Percentiles rank a stretch among this genome's conserved stretches.
phyloP scores from a whole-genome alignment of 1,140 invertebrate genomes.

The Sarcophaga bullata region DNA sequence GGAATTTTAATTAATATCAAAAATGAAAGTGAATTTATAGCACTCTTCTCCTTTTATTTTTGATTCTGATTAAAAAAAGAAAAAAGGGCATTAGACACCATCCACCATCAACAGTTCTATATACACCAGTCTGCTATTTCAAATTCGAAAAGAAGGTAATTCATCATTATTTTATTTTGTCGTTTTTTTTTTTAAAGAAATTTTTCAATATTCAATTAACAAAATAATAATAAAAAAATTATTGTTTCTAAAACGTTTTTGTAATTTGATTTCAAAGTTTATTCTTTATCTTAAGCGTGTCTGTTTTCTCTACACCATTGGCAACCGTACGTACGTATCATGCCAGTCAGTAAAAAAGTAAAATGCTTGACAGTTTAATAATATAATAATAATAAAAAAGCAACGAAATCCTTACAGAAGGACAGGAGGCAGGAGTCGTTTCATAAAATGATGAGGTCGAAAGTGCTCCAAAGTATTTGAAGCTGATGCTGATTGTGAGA shows the following conservation, averaged over 20 bases:
- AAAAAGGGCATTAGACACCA: background rate
- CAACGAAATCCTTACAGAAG: background rate
- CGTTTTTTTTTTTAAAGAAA: background rate
- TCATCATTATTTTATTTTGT: background rate
- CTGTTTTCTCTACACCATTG: background rate
- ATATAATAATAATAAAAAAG: background rate
- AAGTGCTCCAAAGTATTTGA: background rate
- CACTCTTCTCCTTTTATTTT: background rate
- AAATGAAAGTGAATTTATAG: background rate
- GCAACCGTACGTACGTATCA: background rate
- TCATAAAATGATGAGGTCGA: background rate
- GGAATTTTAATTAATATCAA: slow-evolving; percentile 13
- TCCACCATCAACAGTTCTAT: background rate
- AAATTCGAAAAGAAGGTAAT: background rate
- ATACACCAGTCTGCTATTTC: no score
- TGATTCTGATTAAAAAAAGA: background rate
- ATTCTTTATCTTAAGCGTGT: background rate
- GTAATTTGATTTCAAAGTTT: background rate
- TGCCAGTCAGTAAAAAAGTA: no score
- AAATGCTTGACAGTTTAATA: slow-evolving; percentile 15
- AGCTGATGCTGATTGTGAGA: background rate
- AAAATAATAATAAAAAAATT: background rate
- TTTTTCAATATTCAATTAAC: background rate
- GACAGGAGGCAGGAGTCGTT: background rate
- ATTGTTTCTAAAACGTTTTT: background rate